Evolutionary conservation across 1,140 invertebrate species (phyloP).

Genomic region (Zaprionus nigranus): DNA sequence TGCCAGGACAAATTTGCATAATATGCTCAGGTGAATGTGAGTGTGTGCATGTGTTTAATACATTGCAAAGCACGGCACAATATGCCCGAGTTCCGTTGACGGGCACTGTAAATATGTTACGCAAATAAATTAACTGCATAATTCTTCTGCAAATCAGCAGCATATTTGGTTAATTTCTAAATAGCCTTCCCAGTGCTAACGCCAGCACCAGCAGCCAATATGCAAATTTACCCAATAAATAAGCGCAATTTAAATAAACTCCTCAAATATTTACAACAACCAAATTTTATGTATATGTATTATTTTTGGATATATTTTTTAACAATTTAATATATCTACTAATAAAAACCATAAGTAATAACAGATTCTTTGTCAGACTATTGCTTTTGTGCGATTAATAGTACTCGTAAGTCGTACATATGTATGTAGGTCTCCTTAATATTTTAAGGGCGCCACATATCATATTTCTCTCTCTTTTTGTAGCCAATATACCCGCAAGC

Average conservation of each 20-base stretch:
- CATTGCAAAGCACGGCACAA: slow-evolving; percentile 19
- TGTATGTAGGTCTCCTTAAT: too few species aligned
- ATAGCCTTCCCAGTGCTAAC: slow-evolving; percentile 22
- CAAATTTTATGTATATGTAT: too few species aligned
- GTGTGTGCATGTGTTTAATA: slow-evolving; percentile 2
- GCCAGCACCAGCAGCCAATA: slow-evolving; percentile 38
- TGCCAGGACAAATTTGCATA: slow-evolving; percentile 49
- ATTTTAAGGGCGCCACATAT: too few species aligned
- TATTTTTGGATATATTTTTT: too few species aligned
- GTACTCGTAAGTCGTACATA: too few species aligned
- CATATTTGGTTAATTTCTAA: slow-evolving; percentile 75
- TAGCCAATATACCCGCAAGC: slow-evolving; percentile 4
- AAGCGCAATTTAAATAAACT: slow-evolving; percentile 64
- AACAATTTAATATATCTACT: too few species aligned
- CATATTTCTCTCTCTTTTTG: neutral
- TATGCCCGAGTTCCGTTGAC: slow-evolving; percentile 26
- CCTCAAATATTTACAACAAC: slow-evolving; percentile 62
- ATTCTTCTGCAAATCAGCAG: slow-evolving; percentile 60
- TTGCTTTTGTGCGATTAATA: too few species aligned
- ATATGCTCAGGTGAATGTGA: slow-evolving; percentile 37
- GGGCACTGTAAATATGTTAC: slow-evolving; percentile 54
- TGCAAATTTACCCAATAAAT: slow-evolving; percentile 52
- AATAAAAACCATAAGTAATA: too few species aligned
- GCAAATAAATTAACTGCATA: slow-evolving; percentile 76
- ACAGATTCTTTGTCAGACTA: too few species aligned